Evolutionary conservation across 2,888 invertebrate species (phyloP), one percentile per base, ranked within the genome.

Genomic region (Allolobophora icterica): DNA sequence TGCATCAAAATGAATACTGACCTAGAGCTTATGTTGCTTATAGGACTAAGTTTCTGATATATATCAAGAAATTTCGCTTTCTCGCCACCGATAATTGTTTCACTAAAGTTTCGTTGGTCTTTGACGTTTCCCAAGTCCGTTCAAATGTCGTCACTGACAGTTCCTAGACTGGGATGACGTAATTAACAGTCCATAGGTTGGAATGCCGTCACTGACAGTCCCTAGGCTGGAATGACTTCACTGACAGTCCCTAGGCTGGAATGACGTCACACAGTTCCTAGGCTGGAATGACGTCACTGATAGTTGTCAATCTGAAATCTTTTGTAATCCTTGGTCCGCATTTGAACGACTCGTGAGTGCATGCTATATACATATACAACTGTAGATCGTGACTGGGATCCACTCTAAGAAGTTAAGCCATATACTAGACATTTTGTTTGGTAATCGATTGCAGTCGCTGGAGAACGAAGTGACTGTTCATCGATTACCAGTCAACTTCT

Each of bases 221-320:
- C 24, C 58, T 30, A 58, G 58, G 30, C 30, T 58, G 58, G 58
- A 58, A 58, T 58, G 58, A 58, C 58, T 24, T 45, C 45, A 45
- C 45, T 45, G 45, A 45, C 45, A 45, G 45, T 58, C 30, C 24
- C 24, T 58, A 30, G 30, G 6, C 30, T 58, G 30, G 15, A 58
- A 58, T 58, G 58, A 58, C 58, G 58, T 58, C 58, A 58, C 58
- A 58, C 58, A 58, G 58, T 58, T 3, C 17, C 71, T n/a, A 71
- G 71, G n/a, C n/a, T n/a, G 71, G 30, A n/a, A 71, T 71, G 71
- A 71, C n/a, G 71, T 71, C 71, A n/a, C n/a, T 71, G 71, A n/a
- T 71, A n/a, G n/a, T 8, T 6, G 71, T 11, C n/a, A n/a, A 71
- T 71, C n/a, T 30, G n/a, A n/a, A 6, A 30, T 71, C n/a, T 71